Evolutionary conservation across 2,797 vertebrate genomes (phyloP).

Genomic region (Sebastes steindachneri): DNA sequence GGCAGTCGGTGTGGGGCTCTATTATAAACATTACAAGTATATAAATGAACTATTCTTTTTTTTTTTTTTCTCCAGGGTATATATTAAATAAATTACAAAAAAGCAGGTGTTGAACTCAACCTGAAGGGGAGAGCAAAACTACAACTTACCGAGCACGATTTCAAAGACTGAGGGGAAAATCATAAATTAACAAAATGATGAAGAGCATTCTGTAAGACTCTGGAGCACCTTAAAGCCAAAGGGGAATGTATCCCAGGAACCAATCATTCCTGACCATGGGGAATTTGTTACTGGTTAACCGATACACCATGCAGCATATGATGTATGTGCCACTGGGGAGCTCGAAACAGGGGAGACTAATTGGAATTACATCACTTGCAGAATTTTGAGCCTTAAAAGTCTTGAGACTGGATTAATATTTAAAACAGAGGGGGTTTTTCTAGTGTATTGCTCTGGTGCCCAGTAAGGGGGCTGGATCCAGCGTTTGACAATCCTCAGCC

Average conservation of each 20-base stretch:
- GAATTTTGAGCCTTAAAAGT: not conserved
- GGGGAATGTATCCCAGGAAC: not conserved
- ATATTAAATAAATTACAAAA: not conserved
- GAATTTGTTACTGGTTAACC: not conserved
- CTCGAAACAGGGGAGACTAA: not conserved
- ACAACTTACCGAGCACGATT: not conserved
- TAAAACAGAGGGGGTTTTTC: not conserved
- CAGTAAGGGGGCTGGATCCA: not conserved
- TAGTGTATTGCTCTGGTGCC: not conserved
- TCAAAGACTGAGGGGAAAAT: not conserved
- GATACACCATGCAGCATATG: not conserved
- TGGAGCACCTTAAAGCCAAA: not conserved
- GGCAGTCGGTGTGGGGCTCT: not conserved
- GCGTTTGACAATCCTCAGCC: not conserved
- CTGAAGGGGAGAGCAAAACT: not conserved
- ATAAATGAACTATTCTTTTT: not conserved
- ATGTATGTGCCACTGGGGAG: not conserved
- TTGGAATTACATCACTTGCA: not conserved
- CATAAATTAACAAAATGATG: not conserved
- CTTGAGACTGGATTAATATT: not conserved
- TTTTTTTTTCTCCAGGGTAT: not conserved
- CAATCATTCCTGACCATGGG: not conserved
- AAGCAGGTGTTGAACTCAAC: not conserved
- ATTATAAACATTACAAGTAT: not conserved
- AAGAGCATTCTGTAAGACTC: not conserved